Evolutionary conservation across 2,797 vertebrate genomes (phyloP).

Genomic region (Aldrovandia affinis): DNA sequence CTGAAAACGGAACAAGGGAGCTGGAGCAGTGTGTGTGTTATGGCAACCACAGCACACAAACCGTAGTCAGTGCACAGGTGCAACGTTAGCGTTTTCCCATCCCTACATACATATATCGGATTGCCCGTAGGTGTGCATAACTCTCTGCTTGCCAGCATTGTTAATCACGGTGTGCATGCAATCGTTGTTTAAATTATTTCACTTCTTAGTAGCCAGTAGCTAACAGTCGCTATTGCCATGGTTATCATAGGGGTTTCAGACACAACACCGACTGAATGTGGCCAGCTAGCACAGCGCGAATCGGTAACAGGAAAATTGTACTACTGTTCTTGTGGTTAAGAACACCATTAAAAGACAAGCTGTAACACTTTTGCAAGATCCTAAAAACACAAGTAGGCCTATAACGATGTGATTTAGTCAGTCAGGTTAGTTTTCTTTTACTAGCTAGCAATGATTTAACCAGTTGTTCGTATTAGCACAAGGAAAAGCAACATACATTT

Average conservation of each 20-base stretch:
- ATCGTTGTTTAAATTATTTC: not conserved
- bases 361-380: not conserved
- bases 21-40: not conserved
- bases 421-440: not conserved
- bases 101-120: not conserved
- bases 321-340: not conserved
- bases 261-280: not conserved
- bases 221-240: not conserved
- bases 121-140: not conserved
- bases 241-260: not conserved
- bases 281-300: not conserved
- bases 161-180: not conserved
- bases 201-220: not conserved
- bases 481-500: not conserved
- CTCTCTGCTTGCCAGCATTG: not conserved
- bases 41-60: conserved; percentile 13
- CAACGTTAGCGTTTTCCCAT: not conserved
- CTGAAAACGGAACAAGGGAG: not conserved
- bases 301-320: not conserved
- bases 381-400: not conserved
- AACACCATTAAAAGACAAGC: not conserved
- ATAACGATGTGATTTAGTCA: not conserved
- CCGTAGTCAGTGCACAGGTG: conserved; percentile 1
- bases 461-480: not conserved
- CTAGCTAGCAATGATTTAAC: not conserved